Evolutionary conservation across 2,888 invertebrate genomes (phyloP).

Genomic region (Dermolepida albohirtum): DNA sequence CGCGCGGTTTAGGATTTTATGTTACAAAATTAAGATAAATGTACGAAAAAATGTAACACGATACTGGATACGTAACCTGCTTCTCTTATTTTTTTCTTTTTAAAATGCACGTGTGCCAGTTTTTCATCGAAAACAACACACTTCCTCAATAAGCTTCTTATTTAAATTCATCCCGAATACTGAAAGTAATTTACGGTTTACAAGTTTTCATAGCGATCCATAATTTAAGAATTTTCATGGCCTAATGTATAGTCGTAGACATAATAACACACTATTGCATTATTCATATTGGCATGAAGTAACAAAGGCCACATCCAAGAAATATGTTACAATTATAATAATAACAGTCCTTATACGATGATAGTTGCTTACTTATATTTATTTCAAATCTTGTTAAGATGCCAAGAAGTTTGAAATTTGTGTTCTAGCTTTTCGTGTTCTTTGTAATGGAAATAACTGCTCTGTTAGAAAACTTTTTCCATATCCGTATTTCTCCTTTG

Average conservation of each 20-base stretch:
- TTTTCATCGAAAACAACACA: conserved; percentile 9
- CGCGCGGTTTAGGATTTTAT: conserved; percentile 27
- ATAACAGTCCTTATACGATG: conserved; percentile 41
- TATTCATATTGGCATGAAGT: conserved; percentile 42
- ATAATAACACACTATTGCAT: conserved; percentile 33
- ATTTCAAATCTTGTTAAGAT: conserved; percentile 17
- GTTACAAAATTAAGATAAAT: conserved; percentile 27
- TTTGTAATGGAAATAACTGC: conserved; percentile 30
- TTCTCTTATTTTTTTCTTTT: neutral
- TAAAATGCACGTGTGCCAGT: conserved; percentile 8
- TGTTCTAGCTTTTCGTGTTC: neutral
- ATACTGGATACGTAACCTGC: conserved; percentile 6
- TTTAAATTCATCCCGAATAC: neutral
- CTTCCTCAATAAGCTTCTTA: conserved; percentile 9
- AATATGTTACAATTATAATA: conserved; percentile 43
- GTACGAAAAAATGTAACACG: conserved; percentile 31
- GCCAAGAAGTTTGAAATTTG: conserved; percentile 25
- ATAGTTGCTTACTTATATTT: conserved; percentile 6
- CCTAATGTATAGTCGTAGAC: conserved; percentile 13
- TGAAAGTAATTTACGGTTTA: neutral
- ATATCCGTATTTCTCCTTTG: neutral
- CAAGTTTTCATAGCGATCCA: conserved; percentile 2
- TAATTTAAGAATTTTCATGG: conserved; percentile 36
- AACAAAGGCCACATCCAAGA: conserved; percentile 38
- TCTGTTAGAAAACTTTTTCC: conserved; percentile 5